Evolutionary conservation across 2,113 vertebrate genomes (phyloP).

Genomic region (Mormyrus iriodes): DNA sequence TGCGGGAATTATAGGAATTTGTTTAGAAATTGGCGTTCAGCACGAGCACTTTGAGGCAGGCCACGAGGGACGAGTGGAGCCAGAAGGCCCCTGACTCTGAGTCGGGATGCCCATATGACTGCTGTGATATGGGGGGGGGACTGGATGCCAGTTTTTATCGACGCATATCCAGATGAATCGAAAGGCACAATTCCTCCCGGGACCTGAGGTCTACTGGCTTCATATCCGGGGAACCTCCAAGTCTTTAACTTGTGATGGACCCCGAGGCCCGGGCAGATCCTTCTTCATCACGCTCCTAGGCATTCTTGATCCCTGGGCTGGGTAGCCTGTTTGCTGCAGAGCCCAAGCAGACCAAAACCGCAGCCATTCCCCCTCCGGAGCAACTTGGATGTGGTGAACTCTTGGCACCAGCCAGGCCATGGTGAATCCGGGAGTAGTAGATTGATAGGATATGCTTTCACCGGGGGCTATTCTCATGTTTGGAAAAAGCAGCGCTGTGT

Average conservation of each 20-base stretch:
- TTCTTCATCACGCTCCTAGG: not conserved
- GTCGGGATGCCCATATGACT: not conserved
- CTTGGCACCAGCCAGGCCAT: not conserved
- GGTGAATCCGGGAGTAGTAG: not conserved
- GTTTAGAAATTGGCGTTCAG: not conserved
- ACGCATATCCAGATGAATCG: not conserved
- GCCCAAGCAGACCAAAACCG: not conserved
- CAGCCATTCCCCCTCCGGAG: not conserved
- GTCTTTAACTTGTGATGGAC: not conserved
- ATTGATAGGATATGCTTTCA: not conserved
- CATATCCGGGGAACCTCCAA: not conserved
- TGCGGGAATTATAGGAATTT: conserved; percentile 2
- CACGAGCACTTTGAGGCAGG: not conserved
- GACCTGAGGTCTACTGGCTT: not conserved
- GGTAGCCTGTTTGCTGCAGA: not conserved
- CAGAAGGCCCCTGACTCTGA: no score
- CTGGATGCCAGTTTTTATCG: not conserved
- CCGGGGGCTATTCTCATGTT: not conserved
- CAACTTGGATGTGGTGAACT: not conserved
- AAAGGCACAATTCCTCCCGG: not conserved
- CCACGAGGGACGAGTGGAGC: not conserved
- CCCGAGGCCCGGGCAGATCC: not conserved
- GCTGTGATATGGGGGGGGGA: not conserved
- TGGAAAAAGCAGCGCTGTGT: not conserved
- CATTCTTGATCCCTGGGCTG: not conserved